A percentile compares a stretch with the other conserved stretches of the same genome.
Conservation (phyloP, 2,797 vertebrate genomes). For the Botia almorhae region DNA sequence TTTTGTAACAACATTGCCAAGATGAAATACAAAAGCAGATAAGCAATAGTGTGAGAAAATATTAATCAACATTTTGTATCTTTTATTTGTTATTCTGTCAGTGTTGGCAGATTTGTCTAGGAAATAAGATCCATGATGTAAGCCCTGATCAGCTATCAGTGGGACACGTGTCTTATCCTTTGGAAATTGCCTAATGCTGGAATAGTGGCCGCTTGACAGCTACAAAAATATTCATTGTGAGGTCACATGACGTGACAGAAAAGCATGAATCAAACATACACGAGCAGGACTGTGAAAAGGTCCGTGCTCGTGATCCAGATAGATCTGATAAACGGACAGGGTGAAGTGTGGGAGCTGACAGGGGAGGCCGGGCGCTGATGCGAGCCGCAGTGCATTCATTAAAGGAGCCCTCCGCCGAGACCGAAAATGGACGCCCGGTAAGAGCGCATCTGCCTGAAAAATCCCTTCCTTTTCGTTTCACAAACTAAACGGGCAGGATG, state of each 20-base stretch:
- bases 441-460: slow-evolving; percentile 59
- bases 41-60: background rate
- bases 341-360: slow-evolving; percentile 54
- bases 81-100: background rate
- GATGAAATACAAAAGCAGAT: background rate
- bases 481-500: slow-evolving; percentile 14
- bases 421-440: slow-evolving; percentile 77
- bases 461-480: slow-evolving; percentile 25
- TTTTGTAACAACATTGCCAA: background rate
- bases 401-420: slow-evolving; percentile 68
- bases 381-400: slow-evolving; percentile 79
- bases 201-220: slow-evolving; percentile 24
- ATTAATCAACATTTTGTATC: no score
- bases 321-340: slow-evolving; percentile 39
- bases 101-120: background rate
- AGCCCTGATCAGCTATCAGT: background rate
- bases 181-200: slow-evolving; percentile 24
- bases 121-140: background rate
- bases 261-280: slow-evolving; percentile 30
- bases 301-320: slow-evolving; percentile 54
- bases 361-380: slow-evolving; percentile 67
- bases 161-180: slow-evolving; percentile 20
- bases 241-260: slow-evolving; percentile 44
- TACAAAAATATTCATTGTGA: slow-evolving; percentile 19
- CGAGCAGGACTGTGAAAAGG: slow-evolving; percentile 37